Evolutionary conservation across 2,113 vertebrate species (phyloP).

Genomic region (Equus quagga): DNA sequence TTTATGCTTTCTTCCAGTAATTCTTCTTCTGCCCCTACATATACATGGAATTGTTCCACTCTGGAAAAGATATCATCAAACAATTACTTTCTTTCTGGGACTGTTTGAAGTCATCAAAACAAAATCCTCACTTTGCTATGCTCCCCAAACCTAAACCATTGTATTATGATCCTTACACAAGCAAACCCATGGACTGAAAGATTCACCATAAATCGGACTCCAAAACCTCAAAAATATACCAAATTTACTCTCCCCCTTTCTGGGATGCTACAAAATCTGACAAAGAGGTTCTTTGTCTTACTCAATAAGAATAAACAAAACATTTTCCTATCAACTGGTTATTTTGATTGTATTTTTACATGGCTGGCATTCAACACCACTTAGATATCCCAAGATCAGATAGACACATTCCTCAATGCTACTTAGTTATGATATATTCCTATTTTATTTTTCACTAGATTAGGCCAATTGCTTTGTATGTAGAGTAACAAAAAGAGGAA

Average conservation of each 20-base stretch:
- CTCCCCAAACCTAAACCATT: background rate
- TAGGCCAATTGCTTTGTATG: background rate
- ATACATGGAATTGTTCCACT: background rate
- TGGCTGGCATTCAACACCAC: background rate
- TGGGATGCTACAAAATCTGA: background rate
- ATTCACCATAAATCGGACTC: background rate
- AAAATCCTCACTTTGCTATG: background rate
- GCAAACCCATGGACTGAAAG: background rate
- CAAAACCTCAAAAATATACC: background rate
- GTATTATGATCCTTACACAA: background rate
- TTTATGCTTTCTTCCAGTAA: background rate
- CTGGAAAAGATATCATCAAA: background rate
- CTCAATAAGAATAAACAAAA: background rate
- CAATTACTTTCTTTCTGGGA: background rate
- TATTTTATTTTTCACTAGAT: background rate
- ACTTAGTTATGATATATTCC: background rate
- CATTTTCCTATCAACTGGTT: background rate
- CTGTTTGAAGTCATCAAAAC: background rate
- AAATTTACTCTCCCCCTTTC: background rate
- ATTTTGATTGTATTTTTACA: background rate
- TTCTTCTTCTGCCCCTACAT: background rate
- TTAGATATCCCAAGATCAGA: background rate
- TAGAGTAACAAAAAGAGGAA: background rate
- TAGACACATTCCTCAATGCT: background rate
- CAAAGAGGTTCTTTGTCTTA: background rate